Base-by-base conservation (phyloP, 2,888 invertebrate species). In the Leptogaster cylindrica region DNA sequence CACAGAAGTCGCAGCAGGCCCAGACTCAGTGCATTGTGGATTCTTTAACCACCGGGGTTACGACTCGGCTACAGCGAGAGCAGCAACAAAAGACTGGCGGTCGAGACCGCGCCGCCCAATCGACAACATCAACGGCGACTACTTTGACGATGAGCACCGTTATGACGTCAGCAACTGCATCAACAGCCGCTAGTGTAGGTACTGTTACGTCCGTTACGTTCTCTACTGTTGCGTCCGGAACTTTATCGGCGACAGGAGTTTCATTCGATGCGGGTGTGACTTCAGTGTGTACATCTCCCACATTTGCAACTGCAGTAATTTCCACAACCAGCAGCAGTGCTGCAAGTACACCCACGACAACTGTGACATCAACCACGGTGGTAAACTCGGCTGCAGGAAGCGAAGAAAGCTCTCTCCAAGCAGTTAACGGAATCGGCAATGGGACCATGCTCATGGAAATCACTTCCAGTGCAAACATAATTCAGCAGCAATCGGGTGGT, bases 21-120 rank as follows among this genome's bases (percentile, higher is more conserved):
- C 76, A 85, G 76, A 73, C 84, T 74, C 79, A 80, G 68, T 78
- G 79, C 73, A 79, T 83, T 65, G 79, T 84, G 18, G 88, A 88
- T 77, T 88, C 89, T 67, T 82, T 91, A 74, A 88, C 90, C 12
- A 88, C 92, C 58, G 93, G 93, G 8, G 93, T 93, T 70, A 93
- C 92, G 75, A 94, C 93, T 27, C 83, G 93, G 70, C 84, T 92
- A 76, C 93, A 93, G 80, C 86, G 93, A 12, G 91, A 92, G 75
- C 88, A 89, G 78, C 87, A 88, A 76, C 87, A 88, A 74, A 87
- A 87, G 76, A 86, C 86, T 6, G 86, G 82, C 78, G 76, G 74
- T 65, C 73, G 73, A 48, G 80, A 79, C 4, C 77, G 77, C 25
- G 77, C 76, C 0, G 77, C 77, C 0, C 61, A 58, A 64, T 68